Evolutionary conservation across 2,888 invertebrate genomes (phyloP).

Genomic region (Phengaris alcon): DNA sequence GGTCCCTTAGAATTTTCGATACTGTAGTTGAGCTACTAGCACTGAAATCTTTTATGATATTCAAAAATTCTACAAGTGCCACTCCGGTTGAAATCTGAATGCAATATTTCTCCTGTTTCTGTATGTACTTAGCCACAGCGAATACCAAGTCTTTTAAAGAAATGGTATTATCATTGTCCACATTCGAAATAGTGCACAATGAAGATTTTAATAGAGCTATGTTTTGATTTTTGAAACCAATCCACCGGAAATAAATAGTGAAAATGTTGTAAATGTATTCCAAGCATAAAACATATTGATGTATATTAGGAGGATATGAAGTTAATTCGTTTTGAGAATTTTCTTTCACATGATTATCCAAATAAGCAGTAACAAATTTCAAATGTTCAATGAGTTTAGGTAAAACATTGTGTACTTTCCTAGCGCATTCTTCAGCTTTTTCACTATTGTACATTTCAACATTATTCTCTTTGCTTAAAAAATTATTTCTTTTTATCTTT

Average conservation of each 20-base stretch:
- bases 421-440: conserved; percentile 61
- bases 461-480: conserved; percentile 56
- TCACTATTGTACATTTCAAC: conserved; percentile 50
- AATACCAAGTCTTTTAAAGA: conserved; percentile 59
- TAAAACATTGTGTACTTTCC: conserved; percentile 51
- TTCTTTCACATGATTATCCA: conserved; percentile 49
- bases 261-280: conserved; percentile 77
- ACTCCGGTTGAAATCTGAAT: conserved; percentile 77
- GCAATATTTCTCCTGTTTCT: conserved; percentile 72
- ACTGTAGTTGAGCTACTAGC: conserved; percentile 53
- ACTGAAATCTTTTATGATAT: conserved; percentile 67
- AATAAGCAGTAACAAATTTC: conserved; percentile 49
- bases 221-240: conserved; percentile 77
- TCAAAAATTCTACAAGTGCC: conserved; percentile 73
- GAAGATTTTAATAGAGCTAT: conserved; percentile 60
- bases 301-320: conserved; percentile 48
- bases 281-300: conserved; percentile 66
- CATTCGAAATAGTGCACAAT: conserved; percentile 58
- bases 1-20: conserved; percentile 64
- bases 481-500: conserved; percentile 63
- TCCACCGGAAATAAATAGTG: conserved; percentile 82
- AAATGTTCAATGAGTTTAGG: conserved; percentile 60
- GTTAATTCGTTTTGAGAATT: conserved; percentile 49
- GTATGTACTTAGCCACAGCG: conserved; percentile 61
- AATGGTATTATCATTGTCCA: conserved; percentile 50